Evolutionary conservation across 2,888 invertebrate species (phyloP).

Genomic region (Perdita meconis): DNA sequence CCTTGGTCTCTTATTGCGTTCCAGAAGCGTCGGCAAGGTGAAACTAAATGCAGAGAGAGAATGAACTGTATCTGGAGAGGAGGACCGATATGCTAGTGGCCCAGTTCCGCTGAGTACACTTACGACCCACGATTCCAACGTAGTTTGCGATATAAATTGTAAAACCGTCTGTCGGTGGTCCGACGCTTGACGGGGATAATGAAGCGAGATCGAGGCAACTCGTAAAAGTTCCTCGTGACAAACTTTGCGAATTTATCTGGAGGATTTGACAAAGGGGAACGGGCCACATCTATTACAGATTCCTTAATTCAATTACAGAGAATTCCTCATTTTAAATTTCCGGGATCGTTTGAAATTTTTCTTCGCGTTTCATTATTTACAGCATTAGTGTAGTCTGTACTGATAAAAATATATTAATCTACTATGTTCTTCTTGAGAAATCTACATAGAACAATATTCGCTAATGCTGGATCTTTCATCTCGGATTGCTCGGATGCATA

Average conservation of each 20-base stretch:
- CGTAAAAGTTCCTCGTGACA: conserved; percentile 51
- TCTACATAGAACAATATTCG: too few species aligned
- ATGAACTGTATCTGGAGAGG: background rate
- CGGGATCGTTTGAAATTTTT: conserved; percentile 1
- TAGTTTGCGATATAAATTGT: conserved; percentile 46
- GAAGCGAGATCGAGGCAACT: conserved; percentile 41
- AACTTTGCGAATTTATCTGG: conserved; percentile 25
- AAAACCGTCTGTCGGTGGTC: conserved; percentile 51
- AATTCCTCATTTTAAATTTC: background rate
- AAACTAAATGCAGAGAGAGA: conserved; percentile 7
- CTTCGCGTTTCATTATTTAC: background rate
- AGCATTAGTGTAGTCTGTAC: background rate
- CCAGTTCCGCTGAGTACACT: conserved; percentile 46
- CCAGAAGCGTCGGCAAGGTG: background rate
- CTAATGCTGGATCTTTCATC: too few species aligned
- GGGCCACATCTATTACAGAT: too few species aligned
- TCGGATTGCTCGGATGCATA: too few species aligned
- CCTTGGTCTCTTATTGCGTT: too few species aligned
- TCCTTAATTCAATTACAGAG: conserved; percentile 3
- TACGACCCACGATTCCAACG: conserved; percentile 27
- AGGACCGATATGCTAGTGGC: conserved; percentile 12
- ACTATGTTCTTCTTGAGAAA: conserved; percentile 1
- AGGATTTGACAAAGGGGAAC: background rate
- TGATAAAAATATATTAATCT: background rate
- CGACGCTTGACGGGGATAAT: conserved; percentile 50